Evolutionary conservation across 1,140 invertebrate genomes (phyloP).

Genomic region (Globodera rostochiensis): DNA sequence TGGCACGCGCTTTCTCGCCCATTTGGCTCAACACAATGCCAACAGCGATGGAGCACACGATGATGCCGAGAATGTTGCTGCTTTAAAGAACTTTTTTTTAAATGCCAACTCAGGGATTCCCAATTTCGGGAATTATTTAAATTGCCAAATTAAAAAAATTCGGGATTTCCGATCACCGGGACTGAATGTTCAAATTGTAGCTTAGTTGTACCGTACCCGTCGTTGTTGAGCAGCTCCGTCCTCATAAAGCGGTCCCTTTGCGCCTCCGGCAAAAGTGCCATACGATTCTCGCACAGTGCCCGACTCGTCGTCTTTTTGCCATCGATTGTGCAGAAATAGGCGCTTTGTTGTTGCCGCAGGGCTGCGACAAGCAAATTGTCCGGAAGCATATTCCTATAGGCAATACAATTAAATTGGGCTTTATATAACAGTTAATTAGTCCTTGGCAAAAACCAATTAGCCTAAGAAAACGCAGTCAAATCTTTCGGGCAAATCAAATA

Average conservation of each 20-base stretch:
- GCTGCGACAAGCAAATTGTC: constrained; percentile 58
- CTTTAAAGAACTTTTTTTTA: neutral
- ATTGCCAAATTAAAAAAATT: neutral
- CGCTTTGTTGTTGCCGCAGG: constrained; percentile 55
- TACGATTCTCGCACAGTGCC: neutral
- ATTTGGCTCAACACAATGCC: constrained; percentile 69
- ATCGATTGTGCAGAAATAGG: constrained; percentile 13
- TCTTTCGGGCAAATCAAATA: neutral
- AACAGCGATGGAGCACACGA: constrained; percentile 69
- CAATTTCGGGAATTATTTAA: constrained; percentile 31
- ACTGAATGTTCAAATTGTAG: neutral
- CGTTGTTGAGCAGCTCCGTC: constrained; percentile 27
- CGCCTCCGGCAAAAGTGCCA: neutral
- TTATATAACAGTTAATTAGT: too few species aligned
- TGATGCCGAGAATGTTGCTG: constrained; percentile 66
- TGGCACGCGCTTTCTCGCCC: constrained; percentile 64
- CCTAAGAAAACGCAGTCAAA: too few species aligned
- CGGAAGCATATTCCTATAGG: constrained; percentile 61
- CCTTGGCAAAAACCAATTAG: too few species aligned
- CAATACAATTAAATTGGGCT: neutral
- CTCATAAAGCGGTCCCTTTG: constrained; percentile 11
- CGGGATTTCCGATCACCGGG: too few species aligned
- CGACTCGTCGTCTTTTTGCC: neutral
- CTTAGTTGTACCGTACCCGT: constrained; percentile 28
- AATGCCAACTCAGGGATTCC: too few species aligned